A percentile compares a stretch with the other conserved stretches of the same genome.
Evolutionary conservation across 2,888 invertebrate species (phyloP).

Genomic region (Exephanes ischioxanthus): DNA sequence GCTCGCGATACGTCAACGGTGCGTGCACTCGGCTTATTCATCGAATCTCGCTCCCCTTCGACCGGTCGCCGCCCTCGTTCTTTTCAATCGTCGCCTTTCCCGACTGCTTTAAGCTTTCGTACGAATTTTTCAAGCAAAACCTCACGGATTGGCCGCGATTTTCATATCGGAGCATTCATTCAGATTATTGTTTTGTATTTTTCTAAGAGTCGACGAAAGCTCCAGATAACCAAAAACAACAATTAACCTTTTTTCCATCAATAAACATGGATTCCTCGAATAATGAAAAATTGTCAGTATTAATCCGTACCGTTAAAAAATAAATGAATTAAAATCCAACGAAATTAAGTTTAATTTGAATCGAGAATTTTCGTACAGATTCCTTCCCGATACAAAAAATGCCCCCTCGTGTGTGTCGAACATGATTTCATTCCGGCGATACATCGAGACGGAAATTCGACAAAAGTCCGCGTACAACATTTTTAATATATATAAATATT

Average conservation of each 20-base stretch:
- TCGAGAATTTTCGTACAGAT: no score
- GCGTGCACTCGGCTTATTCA: slow-evolving; percentile 1
- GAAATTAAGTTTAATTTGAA: no score
- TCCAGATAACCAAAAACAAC: background rate
- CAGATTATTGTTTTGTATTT: background rate
- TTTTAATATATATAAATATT: background rate
- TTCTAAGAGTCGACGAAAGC: background rate
- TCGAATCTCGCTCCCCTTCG: slow-evolving; percentile 16
- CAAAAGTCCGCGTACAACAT: background rate
- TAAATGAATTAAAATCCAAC: no score
- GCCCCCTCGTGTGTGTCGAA: no score
- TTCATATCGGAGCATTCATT: background rate
- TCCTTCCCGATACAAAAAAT: background rate
- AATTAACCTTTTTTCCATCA: background rate
- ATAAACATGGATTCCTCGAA: background rate
- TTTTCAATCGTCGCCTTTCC: background rate
- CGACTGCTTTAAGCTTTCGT: background rate
- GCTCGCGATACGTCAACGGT: slow-evolving; percentile 9
- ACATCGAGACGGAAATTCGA: background rate
- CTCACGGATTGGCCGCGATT: background rate
- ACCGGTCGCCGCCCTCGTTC: background rate
- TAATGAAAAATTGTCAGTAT: background rate
- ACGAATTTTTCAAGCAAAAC: background rate
- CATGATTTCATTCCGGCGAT: background rate
- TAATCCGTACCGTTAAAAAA: no score